Base-by-base conservation (phyloP, 2,113 vertebrate genomes). In the Ptilonorhynchus violaceus region DNA sequence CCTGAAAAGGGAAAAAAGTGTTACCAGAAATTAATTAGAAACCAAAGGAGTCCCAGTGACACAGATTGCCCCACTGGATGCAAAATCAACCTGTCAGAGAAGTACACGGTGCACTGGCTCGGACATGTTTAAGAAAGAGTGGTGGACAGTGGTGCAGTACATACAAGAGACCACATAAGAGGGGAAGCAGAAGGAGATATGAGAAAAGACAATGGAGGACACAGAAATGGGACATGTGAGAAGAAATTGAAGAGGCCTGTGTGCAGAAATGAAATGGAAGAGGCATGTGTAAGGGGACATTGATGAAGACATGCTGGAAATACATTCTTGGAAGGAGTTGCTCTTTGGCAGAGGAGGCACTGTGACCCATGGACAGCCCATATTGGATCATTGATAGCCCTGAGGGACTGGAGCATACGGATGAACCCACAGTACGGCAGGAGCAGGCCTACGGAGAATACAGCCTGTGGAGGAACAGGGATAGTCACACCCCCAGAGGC, bases 51-150 rank as follows among this genome's bases (percentile, higher is more conserved):
- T 35, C 10, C 16, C 55, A 33, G 17, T 39, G 56, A 19, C 33
- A 41, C 14, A 59, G 10, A 31, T 25, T 86, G 20, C 20, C 39
- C 13, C 15, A 35, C 15, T 31, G 44, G 13, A n/a, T 49, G 22
- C 27, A 68, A 58, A 39, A 53, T 11, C 27, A 49, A 5, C 2
- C 4, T 3, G 0, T 23, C 46, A 42, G 53, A 58, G 30, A 13
- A 62, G 10, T 8, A 60, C 25, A 41, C 10, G 7, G 10, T 0
- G 0, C 49, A 0, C 0, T 49, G 44, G 11, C 24, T 64, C 2
- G 4, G n/a, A 24, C 4, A 2, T 15, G 3, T 8, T 7, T 49
- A 25, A 42, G 53, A 33, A 67, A 37, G 24, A 5, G 5, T 39
- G 39, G 17, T 13, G 44, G 50, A 19, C 23, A 16, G 9, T 13